Conservation (phyloP, 2,888 invertebrate genomes). For the Dorcus hopei region DNA sequence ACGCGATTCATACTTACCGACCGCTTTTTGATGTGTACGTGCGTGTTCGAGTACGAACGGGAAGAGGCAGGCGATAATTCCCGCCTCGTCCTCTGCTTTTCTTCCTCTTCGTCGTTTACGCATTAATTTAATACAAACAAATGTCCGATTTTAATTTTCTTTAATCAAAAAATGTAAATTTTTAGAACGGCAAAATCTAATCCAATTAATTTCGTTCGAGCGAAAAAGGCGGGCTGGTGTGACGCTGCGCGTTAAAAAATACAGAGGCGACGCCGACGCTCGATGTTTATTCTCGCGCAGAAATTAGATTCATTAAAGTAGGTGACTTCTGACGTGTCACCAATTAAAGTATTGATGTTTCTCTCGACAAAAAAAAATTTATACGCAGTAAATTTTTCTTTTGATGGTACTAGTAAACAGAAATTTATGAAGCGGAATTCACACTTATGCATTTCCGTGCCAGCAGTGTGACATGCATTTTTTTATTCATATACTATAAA, state of each 20-base stretch:
- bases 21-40: too few species aligned
- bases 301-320: constrained; percentile 29
- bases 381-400: too few species aligned
- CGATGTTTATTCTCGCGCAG: constrained; percentile 24
- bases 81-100: neutral
- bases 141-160: constrained; percentile 22
- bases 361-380: too few species aligned
- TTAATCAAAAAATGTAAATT: constrained; percentile 24
- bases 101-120: neutral
- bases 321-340: constrained; percentile 18
- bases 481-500: too few species aligned
- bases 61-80: neutral
- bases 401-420: too few species aligned
- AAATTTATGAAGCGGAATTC: too few species aligned
- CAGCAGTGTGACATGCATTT: too few species aligned
- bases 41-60: too few species aligned
- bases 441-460: too few species aligned
- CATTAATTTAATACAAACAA: constrained; percentile 16
- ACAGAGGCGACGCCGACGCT: constrained; percentile 8
- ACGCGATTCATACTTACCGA: neutral
- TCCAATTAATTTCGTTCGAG: constrained; percentile 17
- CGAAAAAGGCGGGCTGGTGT: constrained; percentile 12
- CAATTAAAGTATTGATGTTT: constrained; percentile 17
- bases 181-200: constrained; percentile 16
- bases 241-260: neutral